Base-by-base conservation (phyloP, 2,888 invertebrate genomes). In the Dicyrtomina minuta region DNA sequence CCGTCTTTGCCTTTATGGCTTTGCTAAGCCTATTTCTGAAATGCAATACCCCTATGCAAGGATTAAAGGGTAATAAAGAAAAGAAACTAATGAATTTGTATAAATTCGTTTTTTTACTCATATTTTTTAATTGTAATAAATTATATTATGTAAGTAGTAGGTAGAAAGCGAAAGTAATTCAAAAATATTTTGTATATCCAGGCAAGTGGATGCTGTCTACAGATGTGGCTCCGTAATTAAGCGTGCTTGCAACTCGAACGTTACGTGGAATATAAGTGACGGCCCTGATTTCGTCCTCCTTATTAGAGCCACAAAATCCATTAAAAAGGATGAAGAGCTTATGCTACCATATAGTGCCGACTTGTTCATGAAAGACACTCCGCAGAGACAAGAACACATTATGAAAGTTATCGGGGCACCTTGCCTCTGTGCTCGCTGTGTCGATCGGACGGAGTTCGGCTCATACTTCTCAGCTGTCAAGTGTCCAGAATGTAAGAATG, bases 391-490 rank as follows among this genome's bases (percentile, higher is more conserved):
- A 20, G 26, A 27, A 27, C 41, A 44, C 44, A 55, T 66, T n/a
- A 15, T 26, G 2, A 58, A 26, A 58, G 8, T 43, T 56, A 22
- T 55, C 13, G 58, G 58, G 13, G 24, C 15, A 1, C 12, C 8
- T 5, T 66, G 66, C 17, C 15, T 3, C 1, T 66, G 66, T 44
- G 12, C 4, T 1, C 56, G 66, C 4, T 66, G 66, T 24, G 17
- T 8, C 24, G 66, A 66, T 58, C 66, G 58, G n/a, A 66, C 55
- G 12, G 66, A 66, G 17, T 17, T 58, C n/a, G 44, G 46, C 20
- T 43, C 44, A 4, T 66, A 15, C 26, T 17, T 56, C 12, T 66
- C 66, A 5, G 55, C 43, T 20, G n/a, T 66, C 1, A 56, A 56
- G 39, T 66, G 66, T n/a, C n/a, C 33, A 43, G 17, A 41, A 46